Percentiles rank a stretch among this genome's conserved stretches.
These are phyloP conservation scores for Pseudomugil gertrudae DNA, from an alignment of 2,797 vertebrate species.

Conservation along the genomic window DNA sequence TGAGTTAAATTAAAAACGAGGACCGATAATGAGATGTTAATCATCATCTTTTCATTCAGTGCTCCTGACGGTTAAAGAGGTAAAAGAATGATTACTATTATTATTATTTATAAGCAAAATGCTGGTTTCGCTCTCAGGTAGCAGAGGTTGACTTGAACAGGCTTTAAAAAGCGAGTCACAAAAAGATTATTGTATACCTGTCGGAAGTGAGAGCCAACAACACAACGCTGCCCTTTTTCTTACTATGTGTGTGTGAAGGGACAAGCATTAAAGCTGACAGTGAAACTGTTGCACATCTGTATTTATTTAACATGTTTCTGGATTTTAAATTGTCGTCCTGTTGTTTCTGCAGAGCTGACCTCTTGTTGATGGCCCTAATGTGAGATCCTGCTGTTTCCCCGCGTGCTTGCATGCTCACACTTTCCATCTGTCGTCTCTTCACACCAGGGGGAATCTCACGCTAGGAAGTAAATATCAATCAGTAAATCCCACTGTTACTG, in stretches of 20 bases:
- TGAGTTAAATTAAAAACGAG: conserved; percentile 30
- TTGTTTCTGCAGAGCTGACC: conserved; percentile 36
- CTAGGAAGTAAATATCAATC: conserved; percentile 57
- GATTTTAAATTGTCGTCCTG: conserved; percentile 53
- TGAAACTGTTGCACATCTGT: conserved; percentile 57
- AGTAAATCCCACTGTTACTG: conserved; percentile 18
- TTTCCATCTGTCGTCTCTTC: conserved; percentile 36
- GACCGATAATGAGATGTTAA: conserved; percentile 30
- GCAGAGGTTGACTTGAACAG: conserved; percentile 33
- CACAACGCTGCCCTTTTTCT: conserved; percentile 38
- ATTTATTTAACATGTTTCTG: conserved; percentile 65
- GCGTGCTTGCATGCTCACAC: conserved; percentile 3
- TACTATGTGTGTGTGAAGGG: conserved; percentile 34
- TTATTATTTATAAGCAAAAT: not conserved
- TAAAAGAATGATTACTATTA: too few relatives aligned
- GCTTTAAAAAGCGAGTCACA: conserved; percentile 52
- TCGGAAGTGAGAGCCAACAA: conserved; percentile 33
- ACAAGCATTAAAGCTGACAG: conserved; percentile 49
- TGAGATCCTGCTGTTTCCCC: conserved; percentile 58
- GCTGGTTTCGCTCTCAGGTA: conserved; percentile 33
- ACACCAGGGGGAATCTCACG: conserved; percentile 28
- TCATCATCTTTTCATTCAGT: conserved; percentile 12
- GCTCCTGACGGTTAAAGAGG: not conserved
- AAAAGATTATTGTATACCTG: conserved; percentile 59
- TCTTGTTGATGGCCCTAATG: conserved; percentile 22